These are phyloP conservation scores for Miniopterus natalensis DNA, from an alignment of 2,113 vertebrate species.

Conservation along the genomic window DNA sequence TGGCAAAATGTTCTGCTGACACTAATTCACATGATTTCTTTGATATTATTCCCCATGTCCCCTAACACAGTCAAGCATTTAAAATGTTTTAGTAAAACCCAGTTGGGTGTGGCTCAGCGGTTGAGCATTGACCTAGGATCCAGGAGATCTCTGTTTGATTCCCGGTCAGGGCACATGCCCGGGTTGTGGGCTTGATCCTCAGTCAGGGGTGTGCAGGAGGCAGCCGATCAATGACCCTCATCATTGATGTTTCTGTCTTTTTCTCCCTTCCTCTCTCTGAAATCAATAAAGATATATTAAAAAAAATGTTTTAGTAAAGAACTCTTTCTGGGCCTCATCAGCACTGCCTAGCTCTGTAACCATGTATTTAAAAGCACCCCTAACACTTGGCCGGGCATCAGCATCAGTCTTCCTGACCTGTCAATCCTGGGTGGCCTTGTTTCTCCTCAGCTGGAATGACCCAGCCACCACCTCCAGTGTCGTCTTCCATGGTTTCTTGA, in stretches of 20 bases:
- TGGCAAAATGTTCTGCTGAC: not conserved
- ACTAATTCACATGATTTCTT: not conserved
- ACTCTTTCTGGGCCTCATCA: not conserved
- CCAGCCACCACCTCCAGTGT: not conserved
- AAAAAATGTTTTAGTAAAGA: not conserved
- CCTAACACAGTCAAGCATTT: not conserved
- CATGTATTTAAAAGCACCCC: not conserved
- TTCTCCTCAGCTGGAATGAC: fast-evolving
- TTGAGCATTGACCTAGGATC: too few species aligned
- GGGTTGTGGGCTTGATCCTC: too few species aligned
- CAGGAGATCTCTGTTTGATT: too few species aligned
- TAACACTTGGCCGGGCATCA: not conserved
- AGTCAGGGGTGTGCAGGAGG: too few species aligned
- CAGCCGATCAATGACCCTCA: too few species aligned
- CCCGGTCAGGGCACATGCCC: too few species aligned
- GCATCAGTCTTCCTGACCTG: too few species aligned
- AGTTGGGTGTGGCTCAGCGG: too few species aligned
- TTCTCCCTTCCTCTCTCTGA: too few species aligned
- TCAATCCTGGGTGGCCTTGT: not conserved
- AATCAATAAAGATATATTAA: too few species aligned
- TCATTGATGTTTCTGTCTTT: too few species aligned
- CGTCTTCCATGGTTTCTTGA: not conserved
- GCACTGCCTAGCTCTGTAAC: not conserved
- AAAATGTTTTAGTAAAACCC: not conserved
- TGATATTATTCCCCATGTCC: not conserved